Conservation (phyloP, 2,797 vertebrate species). For the Staurois parvus region DNA sequence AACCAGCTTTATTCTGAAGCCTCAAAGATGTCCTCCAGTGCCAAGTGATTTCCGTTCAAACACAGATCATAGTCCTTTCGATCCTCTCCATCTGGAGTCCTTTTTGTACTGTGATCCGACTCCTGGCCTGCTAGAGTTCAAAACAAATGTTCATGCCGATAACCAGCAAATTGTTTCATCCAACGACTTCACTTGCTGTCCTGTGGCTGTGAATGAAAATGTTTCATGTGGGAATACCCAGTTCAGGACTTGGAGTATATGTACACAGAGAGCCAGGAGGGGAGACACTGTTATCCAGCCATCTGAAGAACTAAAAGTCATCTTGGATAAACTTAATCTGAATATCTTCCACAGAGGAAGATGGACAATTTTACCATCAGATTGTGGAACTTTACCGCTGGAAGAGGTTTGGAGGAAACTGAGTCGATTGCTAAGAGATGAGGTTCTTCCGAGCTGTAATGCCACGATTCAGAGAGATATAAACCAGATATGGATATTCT, state of each 20-base stretch:
- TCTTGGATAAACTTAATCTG: slow-evolving; percentile 78
- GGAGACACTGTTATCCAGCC: slow-evolving; percentile 71
- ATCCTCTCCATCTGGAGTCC: neutral
- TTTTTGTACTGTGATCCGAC: slow-evolving; percentile 72
- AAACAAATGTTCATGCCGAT: slow-evolving; percentile 62
- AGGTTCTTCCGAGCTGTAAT: slow-evolving; percentile 86
- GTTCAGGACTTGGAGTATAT: slow-evolving; percentile 86
- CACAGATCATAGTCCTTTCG: slow-evolving; percentile 63
- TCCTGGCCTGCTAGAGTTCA: slow-evolving; percentile 75
- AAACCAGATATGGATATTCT: slow-evolving; percentile 91
- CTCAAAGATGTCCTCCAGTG: slow-evolving; percentile 81
- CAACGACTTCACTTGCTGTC: neutral
- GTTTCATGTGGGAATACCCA: neutral
- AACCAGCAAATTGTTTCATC: neutral
- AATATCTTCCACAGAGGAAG: slow-evolving; percentile 85
- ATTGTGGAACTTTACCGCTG: slow-evolving; percentile 77
- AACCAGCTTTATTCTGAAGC: slow-evolving; percentile 81
- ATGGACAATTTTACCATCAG: slow-evolving; percentile 81
- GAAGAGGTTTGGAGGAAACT: slow-evolving; percentile 86
- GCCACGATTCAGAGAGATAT: slow-evolving; percentile 86
- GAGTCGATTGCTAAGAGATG: slow-evolving; percentile 73
- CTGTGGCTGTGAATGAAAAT: no score
- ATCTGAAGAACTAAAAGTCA: slow-evolving; percentile 78
- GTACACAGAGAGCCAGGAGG: slow-evolving; percentile 64
- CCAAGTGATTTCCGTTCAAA: slow-evolving; percentile 69